Conservation (phyloP, 2,113 vertebrate species). For the Brevimyrus niger region DNA sequence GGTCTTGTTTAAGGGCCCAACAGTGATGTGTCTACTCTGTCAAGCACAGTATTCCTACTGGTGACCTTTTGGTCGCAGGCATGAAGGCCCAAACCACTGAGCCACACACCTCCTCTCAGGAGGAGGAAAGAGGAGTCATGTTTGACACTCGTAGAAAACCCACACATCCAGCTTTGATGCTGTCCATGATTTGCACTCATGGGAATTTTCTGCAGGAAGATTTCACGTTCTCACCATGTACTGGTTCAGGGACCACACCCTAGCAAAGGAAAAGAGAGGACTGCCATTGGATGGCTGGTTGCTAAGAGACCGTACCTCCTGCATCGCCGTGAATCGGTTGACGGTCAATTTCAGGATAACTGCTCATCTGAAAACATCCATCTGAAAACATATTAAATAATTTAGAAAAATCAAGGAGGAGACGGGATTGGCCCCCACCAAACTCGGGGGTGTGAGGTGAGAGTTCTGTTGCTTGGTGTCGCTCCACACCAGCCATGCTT, state of each 20-base stretch:
- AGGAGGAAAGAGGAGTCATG: background rate
- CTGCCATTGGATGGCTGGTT: background rate
- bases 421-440: background rate
- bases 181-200: background rate
- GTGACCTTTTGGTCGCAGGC: background rate
- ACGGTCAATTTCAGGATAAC: background rate
- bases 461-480: background rate
- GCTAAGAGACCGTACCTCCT: background rate
- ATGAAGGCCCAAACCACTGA: background rate
- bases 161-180: background rate
- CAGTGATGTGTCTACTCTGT: background rate
- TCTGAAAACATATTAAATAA: background rate
- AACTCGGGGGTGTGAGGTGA: background rate
- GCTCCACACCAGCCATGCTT: background rate
- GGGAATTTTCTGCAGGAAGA: background rate
- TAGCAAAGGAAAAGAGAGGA: background rate
- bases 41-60: background rate
- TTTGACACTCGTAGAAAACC: background rate
- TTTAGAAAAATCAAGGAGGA: too few relatives aligned
- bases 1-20: background rate
- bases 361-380: background rate
- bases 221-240: background rate
- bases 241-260: background rate
- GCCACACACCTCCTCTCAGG: background rate
- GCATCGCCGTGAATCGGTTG: background rate